Evolutionary conservation across 1,140 invertebrate species (phyloP).

Genomic region (Gryllus bimaculatus): DNA sequence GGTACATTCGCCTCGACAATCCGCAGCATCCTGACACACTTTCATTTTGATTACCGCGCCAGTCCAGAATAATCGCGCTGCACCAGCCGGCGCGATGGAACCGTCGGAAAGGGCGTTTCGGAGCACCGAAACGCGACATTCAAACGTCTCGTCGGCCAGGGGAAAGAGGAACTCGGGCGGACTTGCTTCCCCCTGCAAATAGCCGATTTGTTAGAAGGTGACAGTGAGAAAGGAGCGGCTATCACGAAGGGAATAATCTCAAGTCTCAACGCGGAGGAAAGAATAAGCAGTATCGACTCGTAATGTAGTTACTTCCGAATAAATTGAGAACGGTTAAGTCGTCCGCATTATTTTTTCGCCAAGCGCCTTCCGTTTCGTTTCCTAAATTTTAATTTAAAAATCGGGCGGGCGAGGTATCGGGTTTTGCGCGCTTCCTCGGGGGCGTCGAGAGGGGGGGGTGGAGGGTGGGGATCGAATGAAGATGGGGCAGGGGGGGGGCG

Average conservation of each 20-base stretch:
- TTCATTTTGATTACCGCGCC: no score
- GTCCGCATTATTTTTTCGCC: neutral
- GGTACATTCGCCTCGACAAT: no score
- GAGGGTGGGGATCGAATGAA: neutral
- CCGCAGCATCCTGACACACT: no score
- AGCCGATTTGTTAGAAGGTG: neutral
- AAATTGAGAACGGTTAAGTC: neutral
- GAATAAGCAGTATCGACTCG: neutral
- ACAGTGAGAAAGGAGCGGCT: neutral
- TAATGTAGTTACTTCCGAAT: neutral
- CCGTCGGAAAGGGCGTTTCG: no score
- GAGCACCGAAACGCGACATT: no score
- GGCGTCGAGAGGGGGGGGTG: neutral
- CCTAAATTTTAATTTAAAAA: neutral
- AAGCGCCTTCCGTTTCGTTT: neutral
- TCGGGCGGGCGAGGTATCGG: neutral
- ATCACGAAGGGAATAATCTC: neutral
- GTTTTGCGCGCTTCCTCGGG: neutral
- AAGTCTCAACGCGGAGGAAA: neutral
- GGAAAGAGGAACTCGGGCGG: no score
- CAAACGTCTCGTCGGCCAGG: no score
- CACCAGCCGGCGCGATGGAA: no score
- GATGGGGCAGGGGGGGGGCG: no score
- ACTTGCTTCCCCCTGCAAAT: no score
- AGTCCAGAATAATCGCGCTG: no score